Conservation (phyloP, 2,113 vertebrate species). For the Brienomyrus brachyistius region DNA sequence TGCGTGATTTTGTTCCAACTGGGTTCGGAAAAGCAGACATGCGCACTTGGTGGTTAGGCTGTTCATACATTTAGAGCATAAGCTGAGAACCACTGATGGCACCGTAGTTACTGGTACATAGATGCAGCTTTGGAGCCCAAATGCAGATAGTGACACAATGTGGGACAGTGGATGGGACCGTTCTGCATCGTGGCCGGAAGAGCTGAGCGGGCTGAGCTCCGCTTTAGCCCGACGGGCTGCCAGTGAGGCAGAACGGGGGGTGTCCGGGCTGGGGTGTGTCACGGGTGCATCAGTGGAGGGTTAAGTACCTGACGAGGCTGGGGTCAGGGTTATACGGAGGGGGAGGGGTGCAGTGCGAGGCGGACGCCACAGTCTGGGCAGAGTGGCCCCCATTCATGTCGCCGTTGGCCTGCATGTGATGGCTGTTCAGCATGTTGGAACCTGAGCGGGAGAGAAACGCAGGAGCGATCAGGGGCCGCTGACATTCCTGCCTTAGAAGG, state of each 20-base stretch:
- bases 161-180: not conserved
- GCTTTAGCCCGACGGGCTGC: not conserved
- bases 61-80: not conserved
- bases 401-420: constrained; percentile 78
- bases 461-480: constrained; percentile 5
- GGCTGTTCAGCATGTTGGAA: constrained; percentile 74
- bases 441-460: constrained; percentile 51
- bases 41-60: not conserved
- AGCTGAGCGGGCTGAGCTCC: not conserved
- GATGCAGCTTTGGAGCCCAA: not conserved
- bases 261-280: constrained; percentile 11
- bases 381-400: constrained; percentile 84
- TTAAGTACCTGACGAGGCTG: constrained; percentile 89
- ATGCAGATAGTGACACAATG: not conserved
- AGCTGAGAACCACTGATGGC: not conserved
- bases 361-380: constrained; percentile 80
- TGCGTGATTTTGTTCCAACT: not conserved
- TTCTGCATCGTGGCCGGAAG: not conserved
- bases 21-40: not conserved
- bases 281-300: constrained; percentile 64
- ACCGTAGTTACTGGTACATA: not conserved
- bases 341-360: constrained; percentile 89
- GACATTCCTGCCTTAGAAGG: not conserved
- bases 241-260: constrained; percentile 2
- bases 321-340: constrained; percentile 94